Conservation (phyloP, 2,888 invertebrate species). For the Amphipoea lucens region DNA sequence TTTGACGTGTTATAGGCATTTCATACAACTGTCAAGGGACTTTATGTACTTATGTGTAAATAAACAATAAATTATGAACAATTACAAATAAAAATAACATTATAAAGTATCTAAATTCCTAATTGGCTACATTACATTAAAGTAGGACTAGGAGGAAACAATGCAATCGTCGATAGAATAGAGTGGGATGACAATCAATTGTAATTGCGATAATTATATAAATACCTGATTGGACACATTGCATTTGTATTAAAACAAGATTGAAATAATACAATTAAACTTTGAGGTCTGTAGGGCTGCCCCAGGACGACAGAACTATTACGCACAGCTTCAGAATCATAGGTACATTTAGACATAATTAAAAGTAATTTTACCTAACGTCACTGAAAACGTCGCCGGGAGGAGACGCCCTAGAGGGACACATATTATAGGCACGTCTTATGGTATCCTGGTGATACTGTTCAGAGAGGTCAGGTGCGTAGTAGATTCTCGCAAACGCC, state of each 20-base stretch:
- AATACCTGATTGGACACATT: conserved; percentile 18
- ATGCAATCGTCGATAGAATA: conserved; percentile 20
- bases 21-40: neutral
- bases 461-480: neutral
- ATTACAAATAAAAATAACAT: conserved; percentile 13
- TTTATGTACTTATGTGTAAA: neutral
- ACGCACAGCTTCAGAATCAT: neutral
- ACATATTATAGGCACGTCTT: neutral
- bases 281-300: neutral
- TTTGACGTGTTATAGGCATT: no score
- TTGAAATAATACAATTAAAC: conserved; percentile 5
- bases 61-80: conserved; percentile 10
- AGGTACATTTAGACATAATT: neutral
- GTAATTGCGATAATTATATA: conserved; percentile 31
- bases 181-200: conserved; percentile 15
- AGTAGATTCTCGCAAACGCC: neutral
- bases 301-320: no score
- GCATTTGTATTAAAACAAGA: conserved; percentile 1
- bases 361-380: neutral
- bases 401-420: neutral
- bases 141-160: conserved; percentile 11
- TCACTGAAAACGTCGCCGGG: neutral
- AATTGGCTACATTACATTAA: conserved; percentile 25
- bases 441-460: neutral
- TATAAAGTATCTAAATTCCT: conserved; percentile 16